Base-by-base conservation (phyloP, 2,113 vertebrate species). In the Chaetops frenatus region DNA sequence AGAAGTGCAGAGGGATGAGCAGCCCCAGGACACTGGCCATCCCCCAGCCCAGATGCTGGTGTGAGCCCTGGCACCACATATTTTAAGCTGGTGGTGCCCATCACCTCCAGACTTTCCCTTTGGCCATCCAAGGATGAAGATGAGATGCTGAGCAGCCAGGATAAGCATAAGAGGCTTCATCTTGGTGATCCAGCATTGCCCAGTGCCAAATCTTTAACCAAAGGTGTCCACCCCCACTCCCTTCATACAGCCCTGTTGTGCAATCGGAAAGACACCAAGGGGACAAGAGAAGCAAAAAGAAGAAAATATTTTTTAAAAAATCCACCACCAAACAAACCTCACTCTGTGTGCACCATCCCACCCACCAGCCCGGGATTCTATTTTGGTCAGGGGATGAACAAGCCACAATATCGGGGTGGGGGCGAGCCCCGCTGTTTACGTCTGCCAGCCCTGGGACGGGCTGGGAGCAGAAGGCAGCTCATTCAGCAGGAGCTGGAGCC, bases 351-450 rank as follows among this genome's bases (percentile, higher is more conserved):
- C 4, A 25, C 71, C 61, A 70, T 89, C 64, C 86, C 81, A 90
- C 91, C 80, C 13, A 0, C 42, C 5, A 4, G 35, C 89, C 77
- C 9, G 1, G 3, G 69, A 53, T 96, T 91, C 97, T 98, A 98
- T 98, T 98, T 98, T 97, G 96, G 90, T 92, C 96, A 2, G 60
- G 92, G 80, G 94, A 88, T 95, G 79, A 86, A 94, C 42, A 88
- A 97, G 69, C 87, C 93, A 64, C 96, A 94, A 38, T 91, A 64
- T 82, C 3, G 69, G 96, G 96, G 96, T 62, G 94, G 73, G 85
- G 91, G 89, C 21, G 33, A 94, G 44, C 25, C 38, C 81, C 0
- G 6, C 96, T 98, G 98, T 98, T 98, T 97, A 97, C 36, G 35
- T 96, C 97, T 97, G 94, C 95, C 77, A 15, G 88, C 19, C 8